These are phyloP conservation scores for Lepidocyrtoides sp. DNA, from an alignment of 2,888 invertebrate species.

Conservation along the genomic window DNA sequence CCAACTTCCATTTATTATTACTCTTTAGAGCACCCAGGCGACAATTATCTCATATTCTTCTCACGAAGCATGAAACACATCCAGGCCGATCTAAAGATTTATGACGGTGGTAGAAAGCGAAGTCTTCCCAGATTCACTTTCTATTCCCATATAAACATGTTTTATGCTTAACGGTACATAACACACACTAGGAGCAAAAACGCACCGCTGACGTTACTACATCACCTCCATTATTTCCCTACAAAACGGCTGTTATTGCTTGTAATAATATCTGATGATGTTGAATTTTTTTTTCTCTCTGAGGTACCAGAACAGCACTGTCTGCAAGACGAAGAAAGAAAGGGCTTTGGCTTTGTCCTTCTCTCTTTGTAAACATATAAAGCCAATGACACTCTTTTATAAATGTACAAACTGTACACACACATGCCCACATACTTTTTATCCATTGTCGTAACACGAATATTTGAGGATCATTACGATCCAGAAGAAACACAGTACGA, in stretches of 20 bases:
- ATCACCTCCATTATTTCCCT: conserved; percentile 38
- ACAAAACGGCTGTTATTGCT: conserved; percentile 34
- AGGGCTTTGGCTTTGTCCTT: neutral
- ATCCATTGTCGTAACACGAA: conserved; percentile 30
- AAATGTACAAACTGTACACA: neutral
- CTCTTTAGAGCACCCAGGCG: conserved; percentile 79
- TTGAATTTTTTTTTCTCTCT: conserved; percentile 3
- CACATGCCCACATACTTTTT: conserved; percentile 3
- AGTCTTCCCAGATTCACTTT: conserved; percentile 3
- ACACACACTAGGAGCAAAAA: conserved; percentile 5
- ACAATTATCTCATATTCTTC: conserved; percentile 81
- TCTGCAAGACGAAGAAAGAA: neutral
- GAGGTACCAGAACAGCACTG: neutral
- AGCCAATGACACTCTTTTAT: conserved; percentile 13
- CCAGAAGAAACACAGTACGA: neutral
- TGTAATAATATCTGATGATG: conserved; percentile 49
- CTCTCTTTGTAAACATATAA: neutral
- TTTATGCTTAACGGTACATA: conserved; percentile 32
- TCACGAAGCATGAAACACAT: conserved; percentile 79
- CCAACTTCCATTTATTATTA: conserved; percentile 72
- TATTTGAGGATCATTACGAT: conserved; percentile 59
- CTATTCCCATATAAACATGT: conserved; percentile 29
- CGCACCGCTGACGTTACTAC: neutral
- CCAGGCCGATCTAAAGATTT: conserved; percentile 78
- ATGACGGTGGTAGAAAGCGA: conserved; percentile 74